Conservation (phyloP, 2,888 invertebrate genomes). For the Coelogynopora nodosa region DNA sequence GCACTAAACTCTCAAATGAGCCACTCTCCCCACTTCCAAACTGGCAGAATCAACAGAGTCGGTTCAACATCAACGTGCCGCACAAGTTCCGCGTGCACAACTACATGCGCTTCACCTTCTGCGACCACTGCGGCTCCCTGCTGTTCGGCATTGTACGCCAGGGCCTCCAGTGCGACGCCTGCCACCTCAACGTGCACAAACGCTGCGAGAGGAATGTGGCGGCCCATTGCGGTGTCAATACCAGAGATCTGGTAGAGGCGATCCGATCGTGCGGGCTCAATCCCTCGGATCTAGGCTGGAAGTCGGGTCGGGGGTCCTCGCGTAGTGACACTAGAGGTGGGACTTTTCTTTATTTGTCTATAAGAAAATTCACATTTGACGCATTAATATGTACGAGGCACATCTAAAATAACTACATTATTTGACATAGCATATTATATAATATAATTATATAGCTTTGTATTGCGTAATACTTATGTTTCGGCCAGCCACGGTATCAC, state of each 20-base stretch:
- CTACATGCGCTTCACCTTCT: constrained; percentile 95
- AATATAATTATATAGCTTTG: no score
- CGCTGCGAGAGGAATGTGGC: constrained; percentile 98
- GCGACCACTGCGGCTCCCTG: constrained; percentile 97
- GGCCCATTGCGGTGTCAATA: constrained; percentile 97
- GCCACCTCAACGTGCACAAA: constrained; percentile 95
- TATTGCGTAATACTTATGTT: no score
- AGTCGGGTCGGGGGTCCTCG: constrained; percentile 30
- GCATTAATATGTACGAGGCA: no score
- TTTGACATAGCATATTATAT: no score
- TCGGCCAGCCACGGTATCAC: no score
- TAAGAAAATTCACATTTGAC: no score
- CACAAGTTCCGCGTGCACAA: constrained; percentile 87
- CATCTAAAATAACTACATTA: no score
- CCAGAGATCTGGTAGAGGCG: constrained; percentile 39
- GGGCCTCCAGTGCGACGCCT: constrained; percentile 93
- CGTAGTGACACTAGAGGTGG: background rate
- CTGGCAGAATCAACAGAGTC: constrained; percentile 62
- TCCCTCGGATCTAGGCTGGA: constrained; percentile 39
- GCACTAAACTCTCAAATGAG: no score
- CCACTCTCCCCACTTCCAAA: background rate
- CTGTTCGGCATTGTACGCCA: constrained; percentile 91
- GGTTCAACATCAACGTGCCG: constrained; percentile 96
- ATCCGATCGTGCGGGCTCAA: constrained; percentile 41
- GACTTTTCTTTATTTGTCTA: no score